phyloP scores from a whole-genome alignment of 1,140 invertebrate genomes.

The Zaprionus lachaisei region DNA sequence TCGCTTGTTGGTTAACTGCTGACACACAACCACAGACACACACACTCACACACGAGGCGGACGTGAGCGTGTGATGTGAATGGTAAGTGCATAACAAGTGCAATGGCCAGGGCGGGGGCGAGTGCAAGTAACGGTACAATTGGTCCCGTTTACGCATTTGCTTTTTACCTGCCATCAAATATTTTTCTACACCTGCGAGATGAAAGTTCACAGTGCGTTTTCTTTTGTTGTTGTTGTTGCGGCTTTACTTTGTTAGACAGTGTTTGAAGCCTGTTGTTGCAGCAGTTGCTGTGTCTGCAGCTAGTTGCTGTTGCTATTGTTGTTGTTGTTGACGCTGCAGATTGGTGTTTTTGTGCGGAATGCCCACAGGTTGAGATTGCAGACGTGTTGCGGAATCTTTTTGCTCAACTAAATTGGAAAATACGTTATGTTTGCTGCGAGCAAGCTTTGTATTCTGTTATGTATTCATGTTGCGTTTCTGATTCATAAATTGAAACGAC shows the following conservation, averaged over 20 bases:
- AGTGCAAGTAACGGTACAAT: conserved; percentile 32
- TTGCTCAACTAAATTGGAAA: conserved; percentile 8
- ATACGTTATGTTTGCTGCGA: background rate
- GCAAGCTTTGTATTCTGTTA: background rate
- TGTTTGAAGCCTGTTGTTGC: conserved; percentile 7
- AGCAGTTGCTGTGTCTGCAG: background rate
- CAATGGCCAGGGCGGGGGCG: background rate
- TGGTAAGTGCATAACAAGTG: conserved; percentile 64
- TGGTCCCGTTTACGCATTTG: conserved; percentile 30
- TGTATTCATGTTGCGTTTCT: background rate
- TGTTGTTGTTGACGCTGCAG: background rate
- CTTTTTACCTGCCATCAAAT: conserved; percentile 16
- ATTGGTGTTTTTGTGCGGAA: conserved; percentile 27
- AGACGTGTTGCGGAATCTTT: conserved; percentile 11
- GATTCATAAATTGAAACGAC: conserved; percentile 1
- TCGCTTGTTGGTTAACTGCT: conserved; percentile 57
- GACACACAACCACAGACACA: conserved; percentile 16
- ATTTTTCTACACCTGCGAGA: background rate
- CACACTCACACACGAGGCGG: conserved; percentile 24
- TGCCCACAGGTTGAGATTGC: background rate
- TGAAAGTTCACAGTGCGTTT: conserved; percentile 11
- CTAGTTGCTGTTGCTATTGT: background rate
- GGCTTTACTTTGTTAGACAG: conserved; percentile 22
- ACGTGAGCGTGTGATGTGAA: conserved; percentile 72
- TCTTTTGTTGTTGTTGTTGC: background rate